Conservation (phyloP, 2,888 invertebrate species). For the Eutolmus rufibarbis region DNA sequence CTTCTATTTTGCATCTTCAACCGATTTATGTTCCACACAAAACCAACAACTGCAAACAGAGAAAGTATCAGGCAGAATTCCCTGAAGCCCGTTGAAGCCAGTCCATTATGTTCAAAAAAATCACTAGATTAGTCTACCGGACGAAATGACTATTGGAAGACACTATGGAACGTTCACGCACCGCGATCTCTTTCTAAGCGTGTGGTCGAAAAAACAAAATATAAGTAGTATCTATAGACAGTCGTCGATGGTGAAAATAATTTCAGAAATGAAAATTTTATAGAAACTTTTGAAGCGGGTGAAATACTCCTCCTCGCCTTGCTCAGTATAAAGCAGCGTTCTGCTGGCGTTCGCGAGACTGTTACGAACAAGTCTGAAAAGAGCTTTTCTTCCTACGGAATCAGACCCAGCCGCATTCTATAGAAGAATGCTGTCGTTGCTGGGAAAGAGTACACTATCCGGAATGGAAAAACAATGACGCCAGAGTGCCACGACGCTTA, state of each 20-base stretch:
- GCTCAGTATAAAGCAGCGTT: neutral
- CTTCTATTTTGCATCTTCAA: constrained; percentile 7
- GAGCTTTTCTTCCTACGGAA: constrained; percentile 12
- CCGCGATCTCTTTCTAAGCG: neutral
- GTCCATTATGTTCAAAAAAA: neutral
- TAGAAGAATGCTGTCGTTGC: neutral
- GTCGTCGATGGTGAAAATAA: neutral
- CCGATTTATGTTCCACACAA: neutral
- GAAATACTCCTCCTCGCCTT: neutral
- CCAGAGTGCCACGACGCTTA: neutral
- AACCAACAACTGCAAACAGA: neutral
- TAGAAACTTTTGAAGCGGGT: neutral
- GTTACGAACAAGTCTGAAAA: neutral
- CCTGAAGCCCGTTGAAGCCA: neutral
- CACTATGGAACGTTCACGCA: neutral
- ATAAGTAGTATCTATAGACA: neutral
- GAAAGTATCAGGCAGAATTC: neutral
- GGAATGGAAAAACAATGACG: constrained; percentile 28
- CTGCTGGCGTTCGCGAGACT: constrained; percentile 2
- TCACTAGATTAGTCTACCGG: neutral
- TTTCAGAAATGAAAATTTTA: neutral
- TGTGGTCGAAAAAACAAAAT: neutral
- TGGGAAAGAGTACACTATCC: neutral
- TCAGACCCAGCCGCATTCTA: neutral
- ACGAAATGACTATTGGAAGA: neutral